Evolutionary conservation across 2,888 invertebrate species (phyloP), one percentile per base, ranked within the genome.

Genomic region (Caenorhabditis sp.): DNA sequence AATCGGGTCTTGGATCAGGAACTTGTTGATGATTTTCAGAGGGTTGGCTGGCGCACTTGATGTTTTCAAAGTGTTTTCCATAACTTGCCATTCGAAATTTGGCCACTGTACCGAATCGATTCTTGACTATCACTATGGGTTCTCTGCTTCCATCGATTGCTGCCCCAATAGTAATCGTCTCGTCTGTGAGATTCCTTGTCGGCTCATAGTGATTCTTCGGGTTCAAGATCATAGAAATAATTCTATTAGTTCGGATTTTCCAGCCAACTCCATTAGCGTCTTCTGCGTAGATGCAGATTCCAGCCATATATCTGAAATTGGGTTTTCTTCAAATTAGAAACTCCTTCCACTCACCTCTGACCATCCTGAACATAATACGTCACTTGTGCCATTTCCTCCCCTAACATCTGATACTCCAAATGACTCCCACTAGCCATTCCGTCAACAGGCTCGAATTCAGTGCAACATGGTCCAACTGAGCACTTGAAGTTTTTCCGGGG

Each of bases 331-430:
- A n/a, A 9, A 32, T 4, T 6, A 32, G 32, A 9, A 32, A 32
- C 32, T 32, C 32, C 32, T 32, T 6, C 32, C 32, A 32, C 40
- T 15, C 40, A 40, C 40, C 40, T 40, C 5, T 40, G 11, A 3
- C 40, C 40, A 40, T 40, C 40, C 40, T 40, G 13, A 2, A 67
- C 55, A 67, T 55, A 67, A 55, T 67, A 67, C 37, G 67, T 22
- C 3, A 55, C 55, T 13, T 67, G 67, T 18, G 55, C 55, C 3
- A 53, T 37, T 18, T 67, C 24, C 26, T 67, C 67, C 24, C 67
- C 67, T 13, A 67, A 24, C 67, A 67, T 67, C 55, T 67, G 55
- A 56, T 37, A 68, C n/a, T 56, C 68, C 8, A 28, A 68, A 28
- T 44, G 32, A 56, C 56, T 56, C 11, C 47, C 62, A 40, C 18